Base-by-base conservation (phyloP, 2,888 invertebrate genomes). In the Iphiclides podalirius region DNA sequence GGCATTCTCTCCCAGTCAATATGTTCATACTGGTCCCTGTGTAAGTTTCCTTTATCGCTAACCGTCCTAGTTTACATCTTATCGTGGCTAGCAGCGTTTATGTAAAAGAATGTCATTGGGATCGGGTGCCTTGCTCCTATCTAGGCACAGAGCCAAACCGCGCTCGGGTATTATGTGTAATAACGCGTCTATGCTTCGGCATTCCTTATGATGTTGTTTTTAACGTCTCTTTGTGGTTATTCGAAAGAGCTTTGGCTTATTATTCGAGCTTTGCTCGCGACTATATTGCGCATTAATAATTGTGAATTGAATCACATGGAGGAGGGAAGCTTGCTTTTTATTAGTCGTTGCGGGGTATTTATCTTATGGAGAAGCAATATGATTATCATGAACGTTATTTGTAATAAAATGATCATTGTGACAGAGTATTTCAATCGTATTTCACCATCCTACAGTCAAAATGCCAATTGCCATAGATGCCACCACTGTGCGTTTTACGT, bases 101-200 rank as follows among this genome's bases (percentile, higher is more conserved):
- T 72, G 75, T 76, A 72, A 74, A 78, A 77, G 70, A 74, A 77
- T 75, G 75, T 75, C 66, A 61, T 61, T 60, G 69, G 64, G 71
- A 63, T 66, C 66, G 63, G 60, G 66, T 54, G 61, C 61, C 62
- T 61, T 35, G n/a, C n/a, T n/a, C 12, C 46, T 65, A 66, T 66
- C 67, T 60, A 70, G 73, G 70, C 72, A 70, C 60, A 56, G 62
- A 60, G 63, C 64, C 64, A 68, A 70, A 64, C 63, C 63, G 41
- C 54, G 47, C 23, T 14, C 45, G 31, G 50, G 53, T 55, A 60
- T 64, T 58, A 63, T 62, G 54, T 61, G 56, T 57, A 53, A 49
- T 54, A 54, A 52, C 54, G 49, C 49, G 33, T 43, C 52, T 57
- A 44, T 57, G 51, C 40, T 44, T 55, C 34, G 38, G 37, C n/a